Conservation (phyloP, 2,888 invertebrate genomes). For the Leptinotarsa haldemani region DNA sequence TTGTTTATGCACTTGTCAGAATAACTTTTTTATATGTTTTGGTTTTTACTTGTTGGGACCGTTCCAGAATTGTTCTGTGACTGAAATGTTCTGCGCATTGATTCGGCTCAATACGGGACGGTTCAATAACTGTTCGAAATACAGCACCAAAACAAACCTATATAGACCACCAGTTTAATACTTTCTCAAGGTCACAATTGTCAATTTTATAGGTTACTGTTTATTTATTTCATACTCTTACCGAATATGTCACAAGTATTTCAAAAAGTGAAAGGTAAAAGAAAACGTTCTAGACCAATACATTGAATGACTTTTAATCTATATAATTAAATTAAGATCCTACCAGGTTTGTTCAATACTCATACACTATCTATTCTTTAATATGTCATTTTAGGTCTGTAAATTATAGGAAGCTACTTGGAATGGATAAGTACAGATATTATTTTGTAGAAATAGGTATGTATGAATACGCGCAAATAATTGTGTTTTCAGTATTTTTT, state of each 20-base stretch:
- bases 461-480: background rate
- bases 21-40: too few relatives aligned
- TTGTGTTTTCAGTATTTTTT: background rate
- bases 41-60: too few relatives aligned
- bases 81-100: too few relatives aligned
- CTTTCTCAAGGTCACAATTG: background rate
- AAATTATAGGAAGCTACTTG: background rate
- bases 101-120: too few relatives aligned
- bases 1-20: too few relatives aligned
- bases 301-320: constrained; percentile 38
- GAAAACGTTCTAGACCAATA: constrained; percentile 4
- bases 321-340: constrained; percentile 28
- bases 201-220: background rate
- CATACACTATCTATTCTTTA: background rate
- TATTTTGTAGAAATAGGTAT: background rate
- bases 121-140: too few relatives aligned
- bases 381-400: background rate
- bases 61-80: too few relatives aligned
- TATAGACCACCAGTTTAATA: too few relatives aligned
- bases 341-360: constrained; percentile 17
- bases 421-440: background rate
- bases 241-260: background rate
- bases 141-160: too few relatives aligned
- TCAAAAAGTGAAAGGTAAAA: background rate
- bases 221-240: background rate